A percentile compares a stretch with the other conserved stretches of the same genome.
Conservation (phyloP, 2,797 vertebrate genomes). For the Enteromius paludinosus region DNA sequence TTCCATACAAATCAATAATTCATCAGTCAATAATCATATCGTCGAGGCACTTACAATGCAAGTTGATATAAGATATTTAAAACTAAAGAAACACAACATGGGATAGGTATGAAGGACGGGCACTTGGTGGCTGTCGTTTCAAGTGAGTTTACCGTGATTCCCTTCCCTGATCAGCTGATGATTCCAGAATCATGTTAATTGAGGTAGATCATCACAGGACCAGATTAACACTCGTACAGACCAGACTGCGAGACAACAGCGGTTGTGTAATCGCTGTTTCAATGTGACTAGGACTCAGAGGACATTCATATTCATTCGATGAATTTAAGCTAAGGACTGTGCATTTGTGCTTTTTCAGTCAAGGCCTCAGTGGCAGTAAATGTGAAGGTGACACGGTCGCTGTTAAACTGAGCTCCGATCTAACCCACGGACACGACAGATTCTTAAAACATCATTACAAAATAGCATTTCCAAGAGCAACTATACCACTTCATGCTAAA, state of each 20-base stretch:
- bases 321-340: neutral
- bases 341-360: neutral
- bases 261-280: neutral
- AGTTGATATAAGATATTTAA: neutral
- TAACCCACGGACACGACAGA: neutral
- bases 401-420: neutral
- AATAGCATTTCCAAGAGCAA: neutral
- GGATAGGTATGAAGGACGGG: neutral
- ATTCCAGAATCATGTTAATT: neutral
- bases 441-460: neutral
- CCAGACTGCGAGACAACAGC: too few relatives aligned
- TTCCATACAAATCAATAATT: neutral
- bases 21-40: neutral
- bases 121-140: neutral
- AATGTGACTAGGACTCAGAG: neutral
- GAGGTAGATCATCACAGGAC: slow-evolving; percentile 22
- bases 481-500: neutral
- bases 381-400: neutral
- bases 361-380: neutral
- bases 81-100: neutral
- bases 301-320: neutral
- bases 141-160: neutral
- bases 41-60: slow-evolving; percentile 24
- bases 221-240: too few relatives aligned
- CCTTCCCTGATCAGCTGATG: neutral